phyloP scores from a whole-genome alignment of 2,888 invertebrate genomes.

The Camponotus fellah region DNA sequence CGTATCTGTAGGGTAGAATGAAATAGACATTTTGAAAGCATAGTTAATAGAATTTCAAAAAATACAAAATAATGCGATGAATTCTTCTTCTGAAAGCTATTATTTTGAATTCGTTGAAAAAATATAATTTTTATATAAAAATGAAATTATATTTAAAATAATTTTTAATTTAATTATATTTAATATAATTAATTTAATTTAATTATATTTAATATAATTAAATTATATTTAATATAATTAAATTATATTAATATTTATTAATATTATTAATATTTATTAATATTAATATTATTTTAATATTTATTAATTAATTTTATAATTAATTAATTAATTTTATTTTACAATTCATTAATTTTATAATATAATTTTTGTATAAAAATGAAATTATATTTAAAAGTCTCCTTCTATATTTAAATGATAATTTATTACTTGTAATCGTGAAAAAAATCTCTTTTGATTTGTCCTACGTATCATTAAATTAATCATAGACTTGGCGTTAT shows the following conservation, averaged over 20 bases:
- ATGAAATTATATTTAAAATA: too few species aligned
- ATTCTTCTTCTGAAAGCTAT: neutral
- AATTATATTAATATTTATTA: too few species aligned
- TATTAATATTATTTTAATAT: too few species aligned
- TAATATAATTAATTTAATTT: too few species aligned
- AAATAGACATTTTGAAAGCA: neutral
- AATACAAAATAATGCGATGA: neutral
- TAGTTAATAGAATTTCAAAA: neutral
- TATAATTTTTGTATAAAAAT: neutral
- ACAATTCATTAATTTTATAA: too few species aligned
- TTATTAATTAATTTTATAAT: too few species aligned
- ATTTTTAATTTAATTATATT: too few species aligned
- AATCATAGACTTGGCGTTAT: neutral
- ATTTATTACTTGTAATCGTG: neutral
- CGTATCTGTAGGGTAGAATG: neutral
- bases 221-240: too few species aligned
- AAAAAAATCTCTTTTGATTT: neutral
- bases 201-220: too few species aligned
- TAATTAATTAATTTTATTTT: too few species aligned
- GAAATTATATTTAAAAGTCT: neutral
- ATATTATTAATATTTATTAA: too few species aligned
- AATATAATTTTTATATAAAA: neutral
- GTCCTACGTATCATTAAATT: neutral
- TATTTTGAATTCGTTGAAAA: neutral
- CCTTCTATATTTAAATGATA: neutral